A percentile compares a stretch with the other conserved stretches of the same genome.
Evolutionary conservation across 2,888 invertebrate genomes (phyloP).

Genomic region (Drosophila anceps): DNA sequence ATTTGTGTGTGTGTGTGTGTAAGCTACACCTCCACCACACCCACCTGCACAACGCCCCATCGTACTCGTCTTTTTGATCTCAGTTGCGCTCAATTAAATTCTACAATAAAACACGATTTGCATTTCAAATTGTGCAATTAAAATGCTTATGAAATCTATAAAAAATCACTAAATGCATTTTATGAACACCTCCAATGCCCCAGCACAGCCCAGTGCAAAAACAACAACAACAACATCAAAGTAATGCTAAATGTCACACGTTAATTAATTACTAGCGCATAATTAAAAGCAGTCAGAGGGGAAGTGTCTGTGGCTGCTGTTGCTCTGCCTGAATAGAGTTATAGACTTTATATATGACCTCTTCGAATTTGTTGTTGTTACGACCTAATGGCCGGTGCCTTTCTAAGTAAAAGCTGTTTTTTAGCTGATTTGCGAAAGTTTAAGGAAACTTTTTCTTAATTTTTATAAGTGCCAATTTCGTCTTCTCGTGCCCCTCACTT

Average conservation of each 20-base stretch:
- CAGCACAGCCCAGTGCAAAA: slow-evolving; percentile 9
- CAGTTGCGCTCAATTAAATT: slow-evolving; percentile 74
- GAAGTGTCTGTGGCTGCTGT: slow-evolving; percentile 4
- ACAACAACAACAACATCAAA: slow-evolving; percentile 26
- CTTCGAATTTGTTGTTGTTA: not conserved
- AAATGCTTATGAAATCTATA: slow-evolving; percentile 81
- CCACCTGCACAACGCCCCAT: slow-evolving; percentile 7
- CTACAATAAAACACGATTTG: slow-evolving; percentile 78
- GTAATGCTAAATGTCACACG: slow-evolving; percentile 68
- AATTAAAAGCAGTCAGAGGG: slow-evolving; percentile 26
- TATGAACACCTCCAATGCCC: slow-evolving; percentile 50
- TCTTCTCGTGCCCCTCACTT: slow-evolving; percentile 26
- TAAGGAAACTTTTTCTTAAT: slow-evolving; percentile 17
- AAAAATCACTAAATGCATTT: slow-evolving; percentile 78
- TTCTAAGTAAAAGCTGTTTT: slow-evolving; percentile 49
- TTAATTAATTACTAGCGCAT: slow-evolving; percentile 67
- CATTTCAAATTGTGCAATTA: slow-evolving; percentile 81
- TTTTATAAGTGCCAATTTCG: slow-evolving; percentile 16
- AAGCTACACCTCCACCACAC: slow-evolving; percentile 18
- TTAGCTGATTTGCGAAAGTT: slow-evolving; percentile 14
- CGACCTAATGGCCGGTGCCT: slow-evolving; percentile 26
- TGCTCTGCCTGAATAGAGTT: not conserved
- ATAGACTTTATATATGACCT: not conserved
- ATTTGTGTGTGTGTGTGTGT: not conserved
- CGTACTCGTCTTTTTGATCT: slow-evolving; percentile 53